Evolutionary conservation across 2,113 vertebrate genomes (phyloP), one percentile per base, ranked within the genome.

Genomic region (Nannobrachium achirus): DNA sequence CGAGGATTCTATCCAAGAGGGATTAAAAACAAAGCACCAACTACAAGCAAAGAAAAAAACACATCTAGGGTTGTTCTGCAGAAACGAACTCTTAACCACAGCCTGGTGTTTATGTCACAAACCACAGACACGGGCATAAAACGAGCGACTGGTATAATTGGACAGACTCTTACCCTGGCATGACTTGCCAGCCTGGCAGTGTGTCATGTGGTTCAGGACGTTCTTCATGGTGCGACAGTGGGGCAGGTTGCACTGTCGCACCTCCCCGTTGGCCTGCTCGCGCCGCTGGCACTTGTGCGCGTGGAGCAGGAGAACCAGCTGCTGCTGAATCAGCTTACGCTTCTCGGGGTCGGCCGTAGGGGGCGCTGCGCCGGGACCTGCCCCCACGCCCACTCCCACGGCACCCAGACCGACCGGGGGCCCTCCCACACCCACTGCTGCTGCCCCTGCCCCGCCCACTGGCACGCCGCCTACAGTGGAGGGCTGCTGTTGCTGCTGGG

Each of bases 141-240:
- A 67, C 13, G 48, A 51, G 38, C 14, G 63, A 69, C 70, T 18
- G 39, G 10, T 48, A 56, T 70, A 73, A 72, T 60, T 71, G 20
- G 64, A 16, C 45, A 53, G 55, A 88, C 94, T 93, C 75, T 33
- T 33, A 99, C 98, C 98, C 86, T 99, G 98, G 92, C 98, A 99
- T 65, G 97, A 97, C 79, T 98, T 99, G 92, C 98, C 98, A 75
- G 97, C 97, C 91, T 99, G 98, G 89, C 98, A 99, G 76, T 99
- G 98, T 50, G 98, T 99, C 98, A 99, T 99, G 83, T 99, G 98
- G 91, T 99, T 99, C 14, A 99, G 92, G 78, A 99, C 98, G 66
- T 99, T 99, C 94, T 99, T 99, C 97, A 99, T 99, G 67, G 97
- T 99, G 52, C 97, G 95, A 76, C 97, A 99, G 45, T 99, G 98